Conservation (phyloP, 2,797 vertebrate genomes). For the Paramormyrops hopkinsi region DNA sequence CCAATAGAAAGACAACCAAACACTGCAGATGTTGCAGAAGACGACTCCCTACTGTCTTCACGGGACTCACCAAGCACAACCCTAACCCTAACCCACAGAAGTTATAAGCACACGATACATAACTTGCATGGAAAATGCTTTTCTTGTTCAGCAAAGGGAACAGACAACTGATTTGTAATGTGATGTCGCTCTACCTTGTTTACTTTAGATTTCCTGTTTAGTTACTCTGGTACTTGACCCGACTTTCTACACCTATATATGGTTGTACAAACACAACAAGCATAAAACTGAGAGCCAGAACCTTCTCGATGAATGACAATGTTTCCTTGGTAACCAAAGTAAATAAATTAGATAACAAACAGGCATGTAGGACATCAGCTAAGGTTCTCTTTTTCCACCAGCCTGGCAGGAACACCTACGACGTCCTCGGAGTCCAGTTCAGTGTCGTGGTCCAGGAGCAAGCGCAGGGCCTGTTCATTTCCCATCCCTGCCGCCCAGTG, state of each 20-base stretch:
- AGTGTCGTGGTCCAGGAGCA: slow-evolving; percentile 69
- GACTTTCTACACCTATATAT: background rate
- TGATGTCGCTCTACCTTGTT: background rate
- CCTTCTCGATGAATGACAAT: background rate
- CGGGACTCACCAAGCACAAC: background rate
- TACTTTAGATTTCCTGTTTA: background rate
- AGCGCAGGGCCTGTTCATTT: slow-evolving; percentile 65
- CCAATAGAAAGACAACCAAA: background rate
- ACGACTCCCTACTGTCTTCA: background rate
- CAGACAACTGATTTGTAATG: background rate
- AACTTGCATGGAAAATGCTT: background rate
- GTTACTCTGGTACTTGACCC: background rate
- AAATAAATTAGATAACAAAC: background rate
- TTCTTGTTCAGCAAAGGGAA: background rate
- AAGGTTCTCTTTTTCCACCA: background rate
- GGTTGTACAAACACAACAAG: background rate
- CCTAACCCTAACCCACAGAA: background rate
- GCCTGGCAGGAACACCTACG: slow-evolving; percentile 52
- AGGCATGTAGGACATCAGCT: slow-evolving; percentile 22
- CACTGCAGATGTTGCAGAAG: background rate
- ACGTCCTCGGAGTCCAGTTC: slow-evolving; percentile 69
- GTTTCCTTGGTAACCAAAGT: slow-evolving; percentile 7
- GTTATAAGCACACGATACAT: background rate
- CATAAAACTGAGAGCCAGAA: background rate
- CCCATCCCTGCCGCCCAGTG: slow-evolving; percentile 83